A percentile compares a stretch with the other conserved stretches of the same genome.
These are phyloP conservation scores for Trichopria drosophilae DNA, from an alignment of 2,888 invertebrate species.

Conservation along the genomic window DNA sequence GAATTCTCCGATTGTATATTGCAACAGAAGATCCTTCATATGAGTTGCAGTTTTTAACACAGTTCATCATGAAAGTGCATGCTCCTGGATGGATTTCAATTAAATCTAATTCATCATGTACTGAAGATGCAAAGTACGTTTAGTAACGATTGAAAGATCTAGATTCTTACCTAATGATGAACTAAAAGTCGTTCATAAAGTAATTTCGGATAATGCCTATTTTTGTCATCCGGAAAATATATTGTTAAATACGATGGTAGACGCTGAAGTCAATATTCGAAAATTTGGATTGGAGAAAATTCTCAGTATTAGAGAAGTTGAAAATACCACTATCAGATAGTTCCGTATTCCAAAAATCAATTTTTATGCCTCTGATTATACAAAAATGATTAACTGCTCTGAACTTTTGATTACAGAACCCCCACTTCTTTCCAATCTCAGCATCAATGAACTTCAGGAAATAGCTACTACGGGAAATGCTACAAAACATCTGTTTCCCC, in stretches of 20 bases:
- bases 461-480: not conserved
- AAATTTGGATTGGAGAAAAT: constrained; percentile 32
- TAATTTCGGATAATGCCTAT: constrained; percentile 37
- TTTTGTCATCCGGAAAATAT: no score
- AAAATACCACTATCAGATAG: not conserved
- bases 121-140: no score
- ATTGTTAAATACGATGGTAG: constrained; percentile 40
- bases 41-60: no score
- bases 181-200: constrained; percentile 36
- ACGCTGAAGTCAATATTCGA: constrained; percentile 49
- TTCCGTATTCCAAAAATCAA: constrained; percentile 5
- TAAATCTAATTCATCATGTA: no score
- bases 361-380: constrained; percentile 9
- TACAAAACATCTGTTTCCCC: not conserved
- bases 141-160: no score
- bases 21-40: no score
- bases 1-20: no score
- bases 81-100: no score
- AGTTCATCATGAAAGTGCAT: no score
- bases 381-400: not conserved
- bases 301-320: not conserved
- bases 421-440: constrained; percentile 1
- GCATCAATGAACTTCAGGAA: no score
- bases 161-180: no score
- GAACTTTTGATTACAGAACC: constrained; percentile 9